A percentile compares a stretch with the other conserved stretches of the same genome.
Conservation (phyloP, 2,797 vertebrate genomes). For the Euphonia xanthogaster region DNA sequence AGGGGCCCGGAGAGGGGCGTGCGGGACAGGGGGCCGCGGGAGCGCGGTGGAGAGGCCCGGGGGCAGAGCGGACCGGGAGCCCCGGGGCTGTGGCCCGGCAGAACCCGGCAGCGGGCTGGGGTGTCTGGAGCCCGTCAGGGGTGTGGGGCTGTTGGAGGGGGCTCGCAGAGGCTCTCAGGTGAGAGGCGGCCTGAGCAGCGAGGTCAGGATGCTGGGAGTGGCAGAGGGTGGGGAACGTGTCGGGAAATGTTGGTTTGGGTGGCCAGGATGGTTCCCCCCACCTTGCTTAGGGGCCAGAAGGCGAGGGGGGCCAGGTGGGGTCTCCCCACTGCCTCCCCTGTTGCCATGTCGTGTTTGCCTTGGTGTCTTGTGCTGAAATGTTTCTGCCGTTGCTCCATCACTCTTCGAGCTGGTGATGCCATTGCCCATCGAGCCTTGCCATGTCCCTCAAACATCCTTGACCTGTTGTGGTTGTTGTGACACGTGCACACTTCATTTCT, state of each 20-base stretch:
- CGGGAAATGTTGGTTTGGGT: accelerated
- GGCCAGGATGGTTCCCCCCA: neutral
- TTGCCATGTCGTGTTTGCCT: accelerated
- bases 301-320: accelerated
- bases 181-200: neutral
- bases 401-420: accelerated
- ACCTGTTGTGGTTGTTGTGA: neutral
- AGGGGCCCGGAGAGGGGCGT: neutral
- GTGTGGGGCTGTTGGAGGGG: neutral
- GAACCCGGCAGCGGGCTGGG: neutral
- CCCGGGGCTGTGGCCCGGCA: neutral
- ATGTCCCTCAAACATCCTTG: neutral
- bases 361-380: accelerated
- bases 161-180: neutral
- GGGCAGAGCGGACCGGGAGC: neutral
- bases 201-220: accelerated
- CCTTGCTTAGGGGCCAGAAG: accelerated
- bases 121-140: neutral
- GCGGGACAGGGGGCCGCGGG: neutral
- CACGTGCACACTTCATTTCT: accelerated
- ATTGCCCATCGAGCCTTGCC: accelerated
- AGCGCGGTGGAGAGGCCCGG: neutral
- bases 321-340: accelerated
- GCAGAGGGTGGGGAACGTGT: neutral
- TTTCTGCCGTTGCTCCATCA: accelerated